Evolutionary conservation across 2,888 invertebrate species (phyloP).

Genomic region (Drosophila nigricruria): DNA sequence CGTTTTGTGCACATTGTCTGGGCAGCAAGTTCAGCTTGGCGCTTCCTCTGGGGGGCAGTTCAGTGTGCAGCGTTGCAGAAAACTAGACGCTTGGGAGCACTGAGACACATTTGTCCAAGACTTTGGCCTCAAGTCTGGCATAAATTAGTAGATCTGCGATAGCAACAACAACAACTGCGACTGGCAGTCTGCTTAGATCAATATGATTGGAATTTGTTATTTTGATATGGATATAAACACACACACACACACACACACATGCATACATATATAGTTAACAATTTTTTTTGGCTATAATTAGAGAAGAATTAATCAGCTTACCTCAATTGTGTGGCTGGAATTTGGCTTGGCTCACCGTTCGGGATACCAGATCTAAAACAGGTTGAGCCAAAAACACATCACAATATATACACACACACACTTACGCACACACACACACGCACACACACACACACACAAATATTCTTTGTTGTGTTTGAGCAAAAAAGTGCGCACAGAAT

Average conservation of each 20-base stretch:
- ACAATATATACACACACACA: constrained; percentile 8
- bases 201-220: constrained; percentile 9
- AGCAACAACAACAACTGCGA: background rate
- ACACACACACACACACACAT: background rate
- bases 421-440: constrained; percentile 16
- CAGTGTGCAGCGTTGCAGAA: constrained; percentile 56
- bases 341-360: constrained; percentile 27
- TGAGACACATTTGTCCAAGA: constrained; percentile 26
- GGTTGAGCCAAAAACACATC: constrained; percentile 42
- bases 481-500: constrained; percentile 13
- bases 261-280: no score
- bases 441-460: constrained; percentile 16
- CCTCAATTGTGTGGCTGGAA: constrained; percentile 44
- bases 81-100: constrained; percentile 45
- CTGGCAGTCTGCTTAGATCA: constrained; percentile 6
- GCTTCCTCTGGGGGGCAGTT: constrained; percentile 40
- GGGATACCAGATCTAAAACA: constrained; percentile 46
- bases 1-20: constrained; percentile 15
- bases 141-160: constrained; percentile 42
- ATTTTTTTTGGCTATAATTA: constrained; percentile 21
- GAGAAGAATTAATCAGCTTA: constrained; percentile 52
- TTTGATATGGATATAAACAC: background rate
- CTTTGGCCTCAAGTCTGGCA: constrained; percentile 30
- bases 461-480: constrained; percentile 36
- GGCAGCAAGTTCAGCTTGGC: constrained; percentile 28